Percentiles rank a stretch among this genome's conserved stretches.
phyloP scores from a whole-genome alignment of 1,140 invertebrate genomes.

The Dreissena rostriformis region DNA sequence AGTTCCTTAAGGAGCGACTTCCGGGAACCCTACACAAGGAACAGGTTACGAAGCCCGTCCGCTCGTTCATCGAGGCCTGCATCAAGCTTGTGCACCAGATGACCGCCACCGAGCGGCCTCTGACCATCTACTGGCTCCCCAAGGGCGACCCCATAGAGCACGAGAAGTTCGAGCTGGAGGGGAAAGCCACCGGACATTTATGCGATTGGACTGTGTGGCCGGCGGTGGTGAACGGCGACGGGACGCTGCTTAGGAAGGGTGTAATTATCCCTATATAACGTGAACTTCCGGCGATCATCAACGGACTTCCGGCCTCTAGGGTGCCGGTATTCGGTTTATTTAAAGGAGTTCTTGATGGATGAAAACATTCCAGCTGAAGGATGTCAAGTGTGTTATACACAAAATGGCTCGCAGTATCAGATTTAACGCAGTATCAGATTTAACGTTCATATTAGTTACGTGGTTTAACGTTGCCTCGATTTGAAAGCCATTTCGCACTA shows the following conservation, averaged over 20 bases:
- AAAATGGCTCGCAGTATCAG: no score
- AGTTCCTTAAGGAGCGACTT: slow-evolving; percentile 13
- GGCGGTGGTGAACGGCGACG: slow-evolving; percentile 17
- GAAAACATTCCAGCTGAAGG: no score
- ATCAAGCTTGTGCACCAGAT: not conserved
- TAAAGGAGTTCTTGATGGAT: no score
- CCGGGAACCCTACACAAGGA: slow-evolving; percentile 2
- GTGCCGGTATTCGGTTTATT: no score
- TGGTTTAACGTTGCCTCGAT: no score
- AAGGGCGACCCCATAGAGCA: slow-evolving; percentile 40
- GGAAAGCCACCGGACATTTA: not conserved
- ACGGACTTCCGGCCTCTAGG: no score
- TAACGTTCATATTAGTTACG: no score
- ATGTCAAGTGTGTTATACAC: no score
- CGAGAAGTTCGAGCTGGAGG: slow-evolving; percentile 9
- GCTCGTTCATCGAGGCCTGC: slow-evolving; percentile 18
- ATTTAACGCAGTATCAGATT: no score
- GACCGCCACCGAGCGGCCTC: not conserved
- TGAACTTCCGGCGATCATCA: no score
- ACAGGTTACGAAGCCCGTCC: not conserved
- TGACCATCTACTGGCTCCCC: slow-evolving; percentile 37
- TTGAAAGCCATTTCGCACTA: no score
- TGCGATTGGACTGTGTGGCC: slow-evolving; percentile 54
- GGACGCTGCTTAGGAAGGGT: slow-evolving; percentile 28
- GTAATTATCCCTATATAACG: slow-evolving; percentile 24